These are phyloP conservation scores for Lymantria dispar DNA, from an alignment of 2,888 invertebrate genomes.

Conservation along the genomic window DNA sequence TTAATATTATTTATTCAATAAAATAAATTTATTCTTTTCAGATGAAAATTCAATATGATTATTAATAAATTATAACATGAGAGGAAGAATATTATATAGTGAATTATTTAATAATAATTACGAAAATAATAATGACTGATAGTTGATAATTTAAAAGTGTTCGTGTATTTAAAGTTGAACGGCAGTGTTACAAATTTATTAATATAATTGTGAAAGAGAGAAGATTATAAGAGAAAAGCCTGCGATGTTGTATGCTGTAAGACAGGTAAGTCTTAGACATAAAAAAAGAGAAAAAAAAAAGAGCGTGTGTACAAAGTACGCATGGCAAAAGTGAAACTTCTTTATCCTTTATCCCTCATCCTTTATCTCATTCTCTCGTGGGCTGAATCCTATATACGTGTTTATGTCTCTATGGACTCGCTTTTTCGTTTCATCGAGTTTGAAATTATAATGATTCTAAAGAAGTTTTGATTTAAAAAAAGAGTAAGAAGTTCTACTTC, in stretches of 20 bases:
- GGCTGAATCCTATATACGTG: too few species aligned
- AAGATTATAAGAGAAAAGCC: constrained; percentile 37
- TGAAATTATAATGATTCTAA: too few species aligned
- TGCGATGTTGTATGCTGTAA: constrained; percentile 72
- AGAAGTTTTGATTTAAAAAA: too few species aligned
- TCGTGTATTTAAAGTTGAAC: constrained; percentile 10
- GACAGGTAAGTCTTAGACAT: constrained; percentile 60
- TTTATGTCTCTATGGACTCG: too few species aligned
- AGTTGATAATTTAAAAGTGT: constrained; percentile 35
- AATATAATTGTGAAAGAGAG: constrained; percentile 18
- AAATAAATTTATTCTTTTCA: constrained; percentile 4
- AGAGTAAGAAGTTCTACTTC: too few species aligned
- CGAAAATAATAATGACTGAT: constrained; percentile 45
- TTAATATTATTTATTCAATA: not conserved
- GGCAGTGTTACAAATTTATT: constrained; percentile 2
- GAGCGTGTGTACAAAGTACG: too few species aligned
- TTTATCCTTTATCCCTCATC: too few species aligned
- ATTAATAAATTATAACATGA: constrained; percentile 38
- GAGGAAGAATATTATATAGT: constrained; percentile 26
- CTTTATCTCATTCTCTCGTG: too few species aligned
- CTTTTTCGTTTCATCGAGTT: too few species aligned
- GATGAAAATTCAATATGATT: constrained; percentile 12
- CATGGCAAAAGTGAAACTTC: too few species aligned
- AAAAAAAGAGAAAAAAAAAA: not conserved
- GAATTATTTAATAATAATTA: constrained; percentile 28